A percentile compares a stretch with the other conserved stretches of the same genome.
phyloP scores from a whole-genome alignment of 2,113 vertebrate genomes.

The Tetraodon nigroviridis region DNA sequence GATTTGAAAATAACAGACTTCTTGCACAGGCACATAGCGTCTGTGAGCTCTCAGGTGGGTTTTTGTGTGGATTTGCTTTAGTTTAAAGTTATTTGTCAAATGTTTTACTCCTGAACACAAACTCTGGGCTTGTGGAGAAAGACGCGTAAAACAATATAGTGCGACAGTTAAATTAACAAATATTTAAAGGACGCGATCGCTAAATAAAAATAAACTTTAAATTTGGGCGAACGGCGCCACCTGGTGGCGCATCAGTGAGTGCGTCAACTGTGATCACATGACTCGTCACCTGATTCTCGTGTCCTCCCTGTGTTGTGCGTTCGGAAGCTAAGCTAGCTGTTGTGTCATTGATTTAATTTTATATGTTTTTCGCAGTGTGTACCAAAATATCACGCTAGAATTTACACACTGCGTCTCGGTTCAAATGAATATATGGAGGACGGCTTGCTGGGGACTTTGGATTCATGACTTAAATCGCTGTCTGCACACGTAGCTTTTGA shows the following conservation, averaged over 20 bases:
- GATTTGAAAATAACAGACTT: too few species aligned
- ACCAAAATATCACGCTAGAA: not conserved
- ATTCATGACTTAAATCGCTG: slow-evolving; percentile 16
- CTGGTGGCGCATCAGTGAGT: not conserved
- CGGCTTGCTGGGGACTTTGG: not conserved
- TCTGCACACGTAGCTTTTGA: slow-evolving; percentile 28
- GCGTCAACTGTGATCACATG: slow-evolving; percentile 49
- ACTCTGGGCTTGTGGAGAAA: not conserved
- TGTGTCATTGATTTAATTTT: slow-evolving; percentile 1
- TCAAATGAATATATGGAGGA: not conserved
- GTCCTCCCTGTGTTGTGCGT: slow-evolving; percentile 13
- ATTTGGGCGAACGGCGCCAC: slow-evolving; percentile 14
- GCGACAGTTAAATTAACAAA: not conserved
- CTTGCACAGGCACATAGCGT: too few species aligned
- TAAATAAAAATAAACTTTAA: too few species aligned
- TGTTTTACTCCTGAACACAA: not conserved
- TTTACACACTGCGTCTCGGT: fast-evolving
- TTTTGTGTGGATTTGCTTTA: too few species aligned
- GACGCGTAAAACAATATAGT: not conserved
- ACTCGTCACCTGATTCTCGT: slow-evolving; percentile 63
- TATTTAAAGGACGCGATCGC: not conserved
- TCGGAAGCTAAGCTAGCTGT: slow-evolving; percentile 18
- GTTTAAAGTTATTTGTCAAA: too few species aligned
- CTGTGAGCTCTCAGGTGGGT: too few species aligned
- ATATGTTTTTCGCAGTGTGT: not conserved